These are phyloP conservation scores for Trematocara stigmaticum DNA, from an alignment of 2,113 vertebrate genomes.

Conservation along the genomic window DNA sequence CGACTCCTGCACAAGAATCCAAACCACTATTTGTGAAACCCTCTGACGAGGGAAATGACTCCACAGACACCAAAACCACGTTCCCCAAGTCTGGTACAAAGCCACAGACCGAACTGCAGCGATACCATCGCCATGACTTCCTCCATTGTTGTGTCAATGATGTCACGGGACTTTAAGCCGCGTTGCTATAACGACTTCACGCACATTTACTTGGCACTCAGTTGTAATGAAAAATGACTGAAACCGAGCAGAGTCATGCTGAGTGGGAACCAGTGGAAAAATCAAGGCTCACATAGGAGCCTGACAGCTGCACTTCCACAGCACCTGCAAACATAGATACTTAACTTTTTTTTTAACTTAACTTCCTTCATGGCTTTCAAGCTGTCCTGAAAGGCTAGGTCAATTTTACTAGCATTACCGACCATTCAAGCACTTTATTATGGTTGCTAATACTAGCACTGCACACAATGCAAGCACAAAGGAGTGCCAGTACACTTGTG, in stretches of 20 bases:
- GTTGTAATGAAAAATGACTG: background rate
- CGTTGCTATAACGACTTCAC: background rate
- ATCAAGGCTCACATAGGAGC: background rate
- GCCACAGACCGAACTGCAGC: background rate
- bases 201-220: background rate
- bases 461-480: background rate
- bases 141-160: background rate
- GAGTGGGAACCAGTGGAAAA: background rate
- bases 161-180: background rate
- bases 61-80: background rate
- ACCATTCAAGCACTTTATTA: background rate
- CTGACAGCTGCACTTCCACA: background rate
- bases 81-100: background rate
- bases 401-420: background rate
- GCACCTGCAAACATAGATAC: background rate
- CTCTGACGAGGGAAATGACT: background rate
- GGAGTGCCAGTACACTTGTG: background rate
- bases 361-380: background rate
- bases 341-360: background rate
- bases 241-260: background rate
- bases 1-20: background rate
- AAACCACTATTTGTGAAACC: background rate
- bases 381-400: background rate
- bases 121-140: background rate
- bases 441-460: background rate